phyloP scores from a whole-genome alignment of 2,888 invertebrate species.

The Syrista parreyssii region DNA sequence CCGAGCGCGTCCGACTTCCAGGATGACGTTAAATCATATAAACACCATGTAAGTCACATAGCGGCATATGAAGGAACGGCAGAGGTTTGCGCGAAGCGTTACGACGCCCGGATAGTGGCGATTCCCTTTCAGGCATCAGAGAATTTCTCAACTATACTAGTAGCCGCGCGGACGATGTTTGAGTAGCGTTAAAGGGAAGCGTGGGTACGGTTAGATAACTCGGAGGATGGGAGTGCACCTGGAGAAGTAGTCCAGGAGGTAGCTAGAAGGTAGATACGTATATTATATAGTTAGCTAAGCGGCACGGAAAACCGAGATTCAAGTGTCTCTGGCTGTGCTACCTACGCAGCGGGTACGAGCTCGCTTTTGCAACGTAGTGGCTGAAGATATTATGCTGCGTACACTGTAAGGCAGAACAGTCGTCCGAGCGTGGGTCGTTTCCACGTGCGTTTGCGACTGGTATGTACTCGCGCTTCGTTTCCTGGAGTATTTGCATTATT shows the following conservation, averaged over 20 bases:
- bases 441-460: neutral
- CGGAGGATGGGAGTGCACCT: neutral
- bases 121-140: neutral
- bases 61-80: neutral
- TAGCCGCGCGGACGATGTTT: neutral
- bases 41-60: constrained; percentile 50
- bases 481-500: neutral
- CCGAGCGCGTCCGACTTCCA: constrained; percentile 5
- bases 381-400: neutral
- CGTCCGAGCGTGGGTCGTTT: neutral
- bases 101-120: neutral
- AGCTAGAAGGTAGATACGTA: neutral
- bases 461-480: neutral
- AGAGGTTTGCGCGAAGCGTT: neutral
- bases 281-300: neutral
- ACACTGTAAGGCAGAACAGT: neutral
- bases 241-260: neutral
- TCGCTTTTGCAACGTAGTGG: neutral
- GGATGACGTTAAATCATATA: constrained; percentile 52
- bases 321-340: neutral
- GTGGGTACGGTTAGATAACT: neutral
- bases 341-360: neutral
- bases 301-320: neutral
- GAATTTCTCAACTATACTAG: neutral
- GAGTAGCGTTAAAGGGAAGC: neutral